Conservation (phyloP, 2,797 vertebrate genomes). For the Apogon talboti region DNA sequence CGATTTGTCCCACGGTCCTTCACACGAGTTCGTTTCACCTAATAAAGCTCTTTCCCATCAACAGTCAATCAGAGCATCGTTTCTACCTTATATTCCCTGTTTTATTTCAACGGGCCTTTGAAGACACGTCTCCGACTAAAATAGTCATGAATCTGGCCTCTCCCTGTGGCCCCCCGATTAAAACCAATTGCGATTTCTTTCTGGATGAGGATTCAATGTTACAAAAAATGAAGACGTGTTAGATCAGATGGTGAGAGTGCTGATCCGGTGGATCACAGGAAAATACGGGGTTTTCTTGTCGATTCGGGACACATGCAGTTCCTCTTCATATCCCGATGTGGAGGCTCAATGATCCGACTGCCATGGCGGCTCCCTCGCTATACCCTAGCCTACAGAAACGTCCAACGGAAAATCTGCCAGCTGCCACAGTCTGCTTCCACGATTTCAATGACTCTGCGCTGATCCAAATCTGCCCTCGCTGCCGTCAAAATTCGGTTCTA, state of each 20-base stretch:
- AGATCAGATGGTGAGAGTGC: constrained; percentile 17
- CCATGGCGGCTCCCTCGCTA: constrained; percentile 89
- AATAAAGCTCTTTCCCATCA: constrained; percentile 57
- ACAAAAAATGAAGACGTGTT: constrained; percentile 27
- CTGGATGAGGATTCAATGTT: constrained; percentile 35
- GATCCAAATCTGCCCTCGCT: constrained; percentile 50
- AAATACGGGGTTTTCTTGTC: constrained; percentile 57
- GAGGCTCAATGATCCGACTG: constrained; percentile 84
- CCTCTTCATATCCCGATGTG: constrained; percentile 86
- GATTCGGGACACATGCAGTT: constrained; percentile 67
- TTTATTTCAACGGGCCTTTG: constrained; percentile 69
- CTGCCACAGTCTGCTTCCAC: constrained; percentile 63
- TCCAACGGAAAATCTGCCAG: constrained; percentile 80
- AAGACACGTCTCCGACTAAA: constrained; percentile 78
- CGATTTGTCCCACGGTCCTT: constrained; percentile 48
- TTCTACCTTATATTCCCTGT: constrained; percentile 51
- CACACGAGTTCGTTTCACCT: constrained; percentile 52
- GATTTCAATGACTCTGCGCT: constrained; percentile 40
- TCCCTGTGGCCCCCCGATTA: constrained; percentile 71
- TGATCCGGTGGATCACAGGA: constrained; percentile 43
- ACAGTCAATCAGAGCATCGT: constrained; percentile 75
- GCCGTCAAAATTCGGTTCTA: constrained; percentile 44
- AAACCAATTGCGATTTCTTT: constrained; percentile 54
- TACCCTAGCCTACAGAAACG: constrained; percentile 76
- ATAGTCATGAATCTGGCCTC: constrained; percentile 83